A percentile compares a stretch with the other conserved stretches of the same genome.
phyloP scores from a whole-genome alignment of 2,113 vertebrate genomes.

The Chunga burmeisteri region DNA sequence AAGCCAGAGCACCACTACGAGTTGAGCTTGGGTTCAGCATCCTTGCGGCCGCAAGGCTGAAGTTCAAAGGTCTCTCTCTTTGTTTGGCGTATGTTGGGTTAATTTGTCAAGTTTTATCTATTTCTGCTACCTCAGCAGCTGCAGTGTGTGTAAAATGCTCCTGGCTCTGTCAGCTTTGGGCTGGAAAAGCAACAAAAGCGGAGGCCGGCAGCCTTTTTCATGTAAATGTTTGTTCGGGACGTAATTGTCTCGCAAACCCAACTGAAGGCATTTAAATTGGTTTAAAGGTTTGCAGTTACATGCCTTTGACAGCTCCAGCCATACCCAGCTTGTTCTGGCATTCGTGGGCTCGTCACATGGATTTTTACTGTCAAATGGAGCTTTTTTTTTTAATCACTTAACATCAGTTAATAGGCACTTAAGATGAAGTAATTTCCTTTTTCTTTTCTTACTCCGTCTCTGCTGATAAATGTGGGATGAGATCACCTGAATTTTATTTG shows the following conservation, averaged over 20 bases:
- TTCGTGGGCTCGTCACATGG: background rate
- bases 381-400: background rate
- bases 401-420: background rate
- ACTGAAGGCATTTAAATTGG: background rate
- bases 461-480: background rate
- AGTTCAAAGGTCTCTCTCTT: background rate
- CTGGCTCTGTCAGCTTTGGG: background rate
- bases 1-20: fast-evolving
- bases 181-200: background rate
- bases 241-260: background rate
- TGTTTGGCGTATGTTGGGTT: background rate
- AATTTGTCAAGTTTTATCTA: slow-evolving; percentile 17
- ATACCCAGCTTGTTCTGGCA: background rate
- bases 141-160: background rate
- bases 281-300: background rate
- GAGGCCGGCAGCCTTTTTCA: background rate
- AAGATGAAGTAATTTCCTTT: slow-evolving; percentile 41
- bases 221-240: background rate
- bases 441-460: background rate
- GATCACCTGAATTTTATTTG: slow-evolving; percentile 20
- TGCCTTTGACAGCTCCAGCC: background rate
- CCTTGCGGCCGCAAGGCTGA: background rate
- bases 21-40: background rate
- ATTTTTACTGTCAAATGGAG: background rate
- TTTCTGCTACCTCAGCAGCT: background rate